A percentile compares a stretch with the other conserved stretches of the same genome.
Evolutionary conservation across 2,888 invertebrate genomes (phyloP).

Genomic region (Lordiphosa andalusiaca): DNA sequence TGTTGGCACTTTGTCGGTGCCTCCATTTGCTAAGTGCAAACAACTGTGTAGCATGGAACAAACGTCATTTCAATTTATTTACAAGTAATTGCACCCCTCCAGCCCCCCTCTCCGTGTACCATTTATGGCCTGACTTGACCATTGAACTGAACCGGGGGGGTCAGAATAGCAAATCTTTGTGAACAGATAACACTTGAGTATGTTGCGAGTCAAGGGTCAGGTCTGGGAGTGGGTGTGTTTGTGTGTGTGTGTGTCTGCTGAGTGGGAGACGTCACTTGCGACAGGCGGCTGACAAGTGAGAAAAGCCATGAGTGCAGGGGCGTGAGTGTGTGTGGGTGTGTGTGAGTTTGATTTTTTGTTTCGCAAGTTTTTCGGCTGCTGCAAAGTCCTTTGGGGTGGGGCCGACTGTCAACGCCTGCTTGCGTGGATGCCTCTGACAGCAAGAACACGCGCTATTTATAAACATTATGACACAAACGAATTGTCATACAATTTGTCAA

Average conservation of each 20-base stretch:
- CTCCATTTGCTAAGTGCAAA: slow-evolving; percentile 59
- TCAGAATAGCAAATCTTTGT: slow-evolving; percentile 46
- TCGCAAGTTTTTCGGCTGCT: slow-evolving; percentile 49
- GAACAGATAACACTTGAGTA: slow-evolving; percentile 47
- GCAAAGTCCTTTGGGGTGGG: slow-evolving; percentile 9
- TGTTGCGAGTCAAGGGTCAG: slow-evolving; percentile 35
- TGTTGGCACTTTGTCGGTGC: slow-evolving; percentile 19
- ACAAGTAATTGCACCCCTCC: slow-evolving; percentile 31
- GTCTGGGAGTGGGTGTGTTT: slow-evolving; percentile 2
- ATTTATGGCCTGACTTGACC: slow-evolving; percentile 48
- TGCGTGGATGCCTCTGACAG: slow-evolving; percentile 47
- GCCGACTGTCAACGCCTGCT: slow-evolving; percentile 36
- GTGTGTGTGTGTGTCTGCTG: slow-evolving; percentile 23
- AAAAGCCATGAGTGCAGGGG: slow-evolving; percentile 31
- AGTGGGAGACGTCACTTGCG: slow-evolving; percentile 67
- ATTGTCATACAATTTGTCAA: slow-evolving; percentile 76
- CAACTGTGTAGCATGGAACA: slow-evolving; percentile 45
- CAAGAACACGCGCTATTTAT: slow-evolving; percentile 70
- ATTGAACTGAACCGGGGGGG: slow-evolving; percentile 50
- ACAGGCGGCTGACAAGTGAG: slow-evolving; percentile 58
- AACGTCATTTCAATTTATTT: slow-evolving; percentile 54
- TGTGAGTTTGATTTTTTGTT: slow-evolving; percentile 40
- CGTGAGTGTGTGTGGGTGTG: slow-evolving; percentile 12
- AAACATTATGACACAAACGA: slow-evolving; percentile 76
- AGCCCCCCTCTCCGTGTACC: too few species aligned